Evolutionary conservation across 2,888 invertebrate species (phyloP).

Genomic region (Lissocephala sabroskyi): DNA sequence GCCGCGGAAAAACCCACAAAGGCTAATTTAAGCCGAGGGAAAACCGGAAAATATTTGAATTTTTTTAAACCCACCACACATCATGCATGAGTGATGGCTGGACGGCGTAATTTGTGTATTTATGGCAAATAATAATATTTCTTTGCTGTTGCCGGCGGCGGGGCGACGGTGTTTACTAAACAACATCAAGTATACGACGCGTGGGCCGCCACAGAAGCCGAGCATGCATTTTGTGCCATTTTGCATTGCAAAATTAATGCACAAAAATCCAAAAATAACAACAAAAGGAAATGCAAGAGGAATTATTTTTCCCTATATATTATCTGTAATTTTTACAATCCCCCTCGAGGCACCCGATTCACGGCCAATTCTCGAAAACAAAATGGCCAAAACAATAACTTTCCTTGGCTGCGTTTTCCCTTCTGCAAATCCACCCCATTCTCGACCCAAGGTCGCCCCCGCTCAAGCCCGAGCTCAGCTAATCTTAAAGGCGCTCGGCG

Average conservation of each 20-base stretch:
- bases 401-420: too few species aligned
- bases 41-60: constrained; percentile 3
- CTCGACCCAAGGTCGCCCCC: constrained; percentile 40
- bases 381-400: neutral
- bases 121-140: too few species aligned
- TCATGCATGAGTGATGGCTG: too few species aligned
- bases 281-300: neutral
- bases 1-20: constrained; percentile 20
- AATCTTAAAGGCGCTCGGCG: neutral
- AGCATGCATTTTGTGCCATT: constrained; percentile 23
- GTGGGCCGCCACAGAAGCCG: constrained; percentile 28
- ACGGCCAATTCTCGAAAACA: too few species aligned
- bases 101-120: too few species aligned
- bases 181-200: constrained; percentile 37
- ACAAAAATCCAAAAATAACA: neutral
- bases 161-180: constrained; percentile 16
- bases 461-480: neutral
- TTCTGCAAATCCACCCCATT: constrained; percentile 50
- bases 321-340: too few species aligned
- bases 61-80: too few species aligned
- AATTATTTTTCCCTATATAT: neutral
- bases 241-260: neutral
- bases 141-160: too few species aligned
- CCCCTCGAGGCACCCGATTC: too few species aligned
- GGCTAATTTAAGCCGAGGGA: too few species aligned